Evolutionary conservation across 2,113 vertebrate species (phyloP).

Genomic region (Athene cunicularia): DNA sequence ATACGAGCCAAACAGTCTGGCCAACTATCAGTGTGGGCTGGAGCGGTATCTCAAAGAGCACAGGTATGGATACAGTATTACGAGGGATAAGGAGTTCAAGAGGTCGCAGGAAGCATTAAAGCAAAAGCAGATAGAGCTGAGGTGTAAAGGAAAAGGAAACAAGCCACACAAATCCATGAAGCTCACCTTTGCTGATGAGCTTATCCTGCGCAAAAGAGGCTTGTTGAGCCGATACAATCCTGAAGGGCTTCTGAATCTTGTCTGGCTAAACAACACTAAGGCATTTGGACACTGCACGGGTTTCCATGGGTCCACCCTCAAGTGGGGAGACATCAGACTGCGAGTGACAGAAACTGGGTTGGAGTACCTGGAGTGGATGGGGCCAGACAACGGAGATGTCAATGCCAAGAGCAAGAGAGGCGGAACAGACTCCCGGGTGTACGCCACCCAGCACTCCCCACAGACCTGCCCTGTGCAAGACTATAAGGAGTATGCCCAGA

Average conservation of each 20-base stretch:
- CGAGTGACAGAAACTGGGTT: conserved; percentile 80
- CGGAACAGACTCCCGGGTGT: conserved; percentile 80
- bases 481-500: conserved; percentile 86
- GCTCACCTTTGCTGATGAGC: conserved; percentile 85
- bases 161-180: conserved; percentile 90
- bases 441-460: conserved; percentile 81
- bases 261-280: conserved; percentile 88
- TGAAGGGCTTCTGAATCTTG: conserved; percentile 83
- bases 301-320: conserved; percentile 85
- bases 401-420: conserved; percentile 80
- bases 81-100: conserved; percentile 85
- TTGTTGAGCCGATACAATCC: conserved; percentile 84
- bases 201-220: conserved; percentile 84
- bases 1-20: conserved; percentile 87
- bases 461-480: conserved; percentile 87
- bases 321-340: conserved; percentile 85
- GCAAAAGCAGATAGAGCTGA: conserved; percentile 83
- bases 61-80: conserved; percentile 85
- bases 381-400: conserved; percentile 76
- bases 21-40: conserved; percentile 87
- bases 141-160: conserved; percentile 86
- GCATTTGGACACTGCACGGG: conserved; percentile 86
- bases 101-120: conserved; percentile 86
- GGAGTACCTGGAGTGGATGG: conserved; percentile 87
- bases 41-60: conserved; percentile 86